Conservation (phyloP, 1,140 invertebrate genomes). For the Papilio xuthus region DNA sequence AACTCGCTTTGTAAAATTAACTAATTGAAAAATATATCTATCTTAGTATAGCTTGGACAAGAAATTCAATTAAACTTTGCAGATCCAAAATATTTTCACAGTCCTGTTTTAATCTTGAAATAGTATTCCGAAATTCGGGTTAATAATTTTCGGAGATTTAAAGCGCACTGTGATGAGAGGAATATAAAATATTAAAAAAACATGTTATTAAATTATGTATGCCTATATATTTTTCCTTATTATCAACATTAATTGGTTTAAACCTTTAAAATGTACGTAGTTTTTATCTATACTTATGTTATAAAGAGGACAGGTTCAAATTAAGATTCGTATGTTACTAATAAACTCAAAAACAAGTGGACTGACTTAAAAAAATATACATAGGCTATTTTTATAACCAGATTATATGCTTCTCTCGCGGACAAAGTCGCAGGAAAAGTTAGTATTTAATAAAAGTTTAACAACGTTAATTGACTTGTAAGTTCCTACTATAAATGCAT, state of each 20-base stretch:
- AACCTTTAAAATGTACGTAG: neutral
- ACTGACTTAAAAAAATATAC: too few species aligned
- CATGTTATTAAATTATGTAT: neutral
- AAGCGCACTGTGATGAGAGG: neutral
- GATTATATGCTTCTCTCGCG: too few species aligned
- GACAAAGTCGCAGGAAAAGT: too few species aligned
- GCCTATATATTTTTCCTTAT: neutral
- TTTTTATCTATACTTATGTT: too few species aligned
- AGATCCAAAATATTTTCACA: slow-evolving; percentile 7
- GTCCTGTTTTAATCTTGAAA: slow-evolving; percentile 6
- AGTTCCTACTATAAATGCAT: too few species aligned
- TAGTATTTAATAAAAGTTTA: too few species aligned
- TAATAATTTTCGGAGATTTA: neutral
- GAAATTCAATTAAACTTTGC: slow-evolving; percentile 8
- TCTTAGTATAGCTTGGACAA: neutral
- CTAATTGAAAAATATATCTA: neutral
- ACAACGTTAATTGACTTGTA: too few species aligned
- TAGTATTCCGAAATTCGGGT: neutral
- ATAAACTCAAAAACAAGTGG: too few species aligned
- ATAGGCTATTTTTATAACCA: too few species aligned
- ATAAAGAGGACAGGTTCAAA: too few species aligned
- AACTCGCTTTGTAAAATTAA: neutral
- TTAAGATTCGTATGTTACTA: too few species aligned
- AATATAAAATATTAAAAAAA: neutral
- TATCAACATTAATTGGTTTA: neutral